Conservation (phyloP, 1,140 invertebrate genomes). For the Littorina saxatilis region DNA sequence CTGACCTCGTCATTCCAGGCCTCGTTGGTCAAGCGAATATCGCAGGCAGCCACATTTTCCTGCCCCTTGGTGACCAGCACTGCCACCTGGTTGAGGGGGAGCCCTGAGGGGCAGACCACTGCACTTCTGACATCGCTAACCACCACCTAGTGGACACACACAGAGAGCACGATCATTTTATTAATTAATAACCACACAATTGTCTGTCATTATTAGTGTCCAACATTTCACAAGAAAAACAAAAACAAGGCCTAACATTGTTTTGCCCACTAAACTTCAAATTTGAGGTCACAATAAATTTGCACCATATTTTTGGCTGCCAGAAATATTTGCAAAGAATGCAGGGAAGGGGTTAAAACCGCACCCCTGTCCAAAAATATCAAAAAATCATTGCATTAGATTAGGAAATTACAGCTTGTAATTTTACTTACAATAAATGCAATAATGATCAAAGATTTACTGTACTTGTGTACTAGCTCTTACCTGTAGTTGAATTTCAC, state of each 20-base stretch:
- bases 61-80: conserved; percentile 23
- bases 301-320: too few relatives aligned
- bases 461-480: too few relatives aligned
- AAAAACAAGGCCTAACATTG: neutral
- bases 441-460: too few relatives aligned
- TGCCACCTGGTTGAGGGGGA: conserved; percentile 41
- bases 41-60: conserved; percentile 38
- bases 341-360: too few relatives aligned
- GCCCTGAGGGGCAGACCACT: conserved; percentile 40
- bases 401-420: too few relatives aligned
- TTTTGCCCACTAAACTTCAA: neutral
- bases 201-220: too few relatives aligned
- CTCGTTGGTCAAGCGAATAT: conserved; percentile 43
- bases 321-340: too few relatives aligned
- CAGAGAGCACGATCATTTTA: too few relatives aligned
- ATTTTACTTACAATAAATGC: too few relatives aligned
- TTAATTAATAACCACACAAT: too few relatives aligned
- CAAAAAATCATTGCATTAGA: too few relatives aligned
- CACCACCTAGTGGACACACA: neutral
- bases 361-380: too few relatives aligned
- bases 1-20: conserved; percentile 50
- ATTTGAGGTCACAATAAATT: neutral
- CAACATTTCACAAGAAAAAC: neutral
- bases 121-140: conserved; percentile 18
- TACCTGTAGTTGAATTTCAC: conserved; percentile 44